A percentile compares a stretch with the other conserved stretches of the same genome.
Evolutionary conservation across 2,888 invertebrate species (phyloP).

Genomic region (Dioctria linearis): DNA sequence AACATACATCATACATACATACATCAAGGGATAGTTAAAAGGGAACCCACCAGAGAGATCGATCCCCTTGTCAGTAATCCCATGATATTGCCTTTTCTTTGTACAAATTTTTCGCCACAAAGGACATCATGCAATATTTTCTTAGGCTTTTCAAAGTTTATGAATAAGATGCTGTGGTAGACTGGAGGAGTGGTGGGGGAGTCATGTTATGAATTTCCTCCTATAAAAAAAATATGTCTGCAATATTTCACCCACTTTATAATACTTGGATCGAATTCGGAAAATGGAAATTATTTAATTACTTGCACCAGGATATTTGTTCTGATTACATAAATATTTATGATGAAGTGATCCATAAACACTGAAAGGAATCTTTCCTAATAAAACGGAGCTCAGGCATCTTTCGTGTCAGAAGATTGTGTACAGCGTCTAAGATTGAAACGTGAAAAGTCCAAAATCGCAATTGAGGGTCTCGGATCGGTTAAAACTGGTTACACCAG

Average conservation of each 20-base stretch:
- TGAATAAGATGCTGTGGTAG: background rate
- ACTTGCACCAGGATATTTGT: too few species aligned
- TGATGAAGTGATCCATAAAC: too few species aligned
- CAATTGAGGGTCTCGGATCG: too few species aligned
- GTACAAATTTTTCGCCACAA: constrained; percentile 30
- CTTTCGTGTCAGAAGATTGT: too few species aligned
- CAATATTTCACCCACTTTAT: too few species aligned
- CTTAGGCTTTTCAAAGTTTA: constrained; percentile 17
- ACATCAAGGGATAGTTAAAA: background rate
- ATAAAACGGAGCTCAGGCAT: too few species aligned
- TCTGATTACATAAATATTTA: too few species aligned
- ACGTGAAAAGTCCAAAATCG: too few species aligned
- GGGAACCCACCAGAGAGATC: background rate
- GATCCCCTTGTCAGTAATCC: constrained; percentile 37
- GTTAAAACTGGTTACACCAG: too few species aligned
- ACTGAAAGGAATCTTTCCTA: too few species aligned
- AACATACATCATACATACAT: background rate
- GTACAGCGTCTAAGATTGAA: too few species aligned
- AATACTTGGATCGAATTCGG: constrained; percentile 1
- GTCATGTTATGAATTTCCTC: background rate
- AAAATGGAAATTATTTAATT: constrained; percentile 22
- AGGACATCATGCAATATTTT: constrained; percentile 39
- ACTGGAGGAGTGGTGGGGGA: background rate
- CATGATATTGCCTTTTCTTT: constrained; percentile 45
- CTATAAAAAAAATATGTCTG: too few species aligned